Percentiles rank a stretch among this genome's conserved stretches.
phyloP scores from a whole-genome alignment of 2,888 invertebrate species.

The Blastobasis lacticolella region DNA sequence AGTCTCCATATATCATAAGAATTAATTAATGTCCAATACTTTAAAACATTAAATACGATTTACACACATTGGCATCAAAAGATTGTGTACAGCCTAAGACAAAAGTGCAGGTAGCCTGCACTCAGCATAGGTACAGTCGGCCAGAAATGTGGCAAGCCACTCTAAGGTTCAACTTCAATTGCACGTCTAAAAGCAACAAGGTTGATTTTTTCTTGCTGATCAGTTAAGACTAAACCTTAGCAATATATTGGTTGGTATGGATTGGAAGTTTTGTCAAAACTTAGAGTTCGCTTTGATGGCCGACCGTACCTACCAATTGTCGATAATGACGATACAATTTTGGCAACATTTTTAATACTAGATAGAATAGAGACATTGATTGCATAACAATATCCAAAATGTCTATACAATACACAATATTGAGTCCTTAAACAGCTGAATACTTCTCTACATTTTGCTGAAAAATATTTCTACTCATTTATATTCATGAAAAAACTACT shows the following conservation, averaged over 20 bases:
- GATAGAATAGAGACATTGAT: neutral
- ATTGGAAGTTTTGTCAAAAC: too few relatives aligned
- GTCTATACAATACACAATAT: too few relatives aligned
- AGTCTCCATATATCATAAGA: slow-evolving; percentile 34
- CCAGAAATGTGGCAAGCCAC: too few relatives aligned
- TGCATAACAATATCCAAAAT: too few relatives aligned
- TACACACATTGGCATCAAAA: slow-evolving; percentile 26
- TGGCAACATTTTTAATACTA: slow-evolving; percentile 14
- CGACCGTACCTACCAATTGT: neutral
- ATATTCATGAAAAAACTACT: slow-evolving; percentile 10
- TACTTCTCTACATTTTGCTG: slow-evolving; percentile 1
- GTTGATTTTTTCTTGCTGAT: too few relatives aligned
- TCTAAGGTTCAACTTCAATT: too few relatives aligned
- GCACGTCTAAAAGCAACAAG: too few relatives aligned
- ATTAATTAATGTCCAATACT: slow-evolving; percentile 34
- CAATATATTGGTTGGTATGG: too few relatives aligned
- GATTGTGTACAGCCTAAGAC: slow-evolving; percentile 26
- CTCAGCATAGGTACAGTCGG: too few relatives aligned
- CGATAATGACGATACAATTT: slow-evolving; percentile 8
- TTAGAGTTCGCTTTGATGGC: too few relatives aligned
- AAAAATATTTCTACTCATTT: slow-evolving; percentile 17
- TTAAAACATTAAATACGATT: slow-evolving; percentile 9
- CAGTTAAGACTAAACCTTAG: too few relatives aligned
- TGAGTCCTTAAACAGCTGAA: too few relatives aligned
- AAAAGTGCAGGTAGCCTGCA: slow-evolving; percentile 16